Percentiles rank a stretch among this genome's conserved stretches.
Conservation (phyloP, 2,888 invertebrate species). For the Nasonia oneida region DNA sequence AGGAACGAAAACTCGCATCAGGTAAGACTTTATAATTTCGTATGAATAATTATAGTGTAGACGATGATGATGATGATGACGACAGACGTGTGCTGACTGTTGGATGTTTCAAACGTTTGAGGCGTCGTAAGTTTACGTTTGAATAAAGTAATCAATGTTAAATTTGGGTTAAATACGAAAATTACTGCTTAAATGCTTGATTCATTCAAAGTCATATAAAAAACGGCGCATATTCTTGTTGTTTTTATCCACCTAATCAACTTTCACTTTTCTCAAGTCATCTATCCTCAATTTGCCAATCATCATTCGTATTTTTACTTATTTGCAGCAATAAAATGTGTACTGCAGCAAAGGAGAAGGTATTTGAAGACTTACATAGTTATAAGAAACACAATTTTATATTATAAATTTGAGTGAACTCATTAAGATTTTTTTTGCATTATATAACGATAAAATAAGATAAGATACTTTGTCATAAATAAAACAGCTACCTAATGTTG, state of each 20-base stretch:
- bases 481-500: neutral
- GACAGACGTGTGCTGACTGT: neutral
- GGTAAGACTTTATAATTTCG: neutral
- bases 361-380: neutral
- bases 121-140: neutral
- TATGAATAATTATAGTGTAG: neutral
- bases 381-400: neutral
- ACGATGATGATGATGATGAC: neutral
- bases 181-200: neutral
- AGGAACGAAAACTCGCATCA: neutral
- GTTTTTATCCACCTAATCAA: neutral
- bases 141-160: neutral
- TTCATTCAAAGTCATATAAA: neutral
- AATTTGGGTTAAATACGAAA: neutral
- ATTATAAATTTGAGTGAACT: neutral
- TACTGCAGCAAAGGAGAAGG: slow-evolving; percentile 28
- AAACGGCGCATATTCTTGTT: neutral
- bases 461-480: neutral
- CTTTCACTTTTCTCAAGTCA: slow-evolving; percentile 37
- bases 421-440: neutral
- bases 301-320: slow-evolving; percentile 14
- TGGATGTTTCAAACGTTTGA: neutral
- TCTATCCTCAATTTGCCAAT: neutral
- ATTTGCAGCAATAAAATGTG: slow-evolving; percentile 46
- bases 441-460: neutral